Evolutionary conservation across 2,113 vertebrate species (phyloP), one percentile per base, ranked within the genome.

Genomic region (Nothoprocta pentlandii): DNA sequence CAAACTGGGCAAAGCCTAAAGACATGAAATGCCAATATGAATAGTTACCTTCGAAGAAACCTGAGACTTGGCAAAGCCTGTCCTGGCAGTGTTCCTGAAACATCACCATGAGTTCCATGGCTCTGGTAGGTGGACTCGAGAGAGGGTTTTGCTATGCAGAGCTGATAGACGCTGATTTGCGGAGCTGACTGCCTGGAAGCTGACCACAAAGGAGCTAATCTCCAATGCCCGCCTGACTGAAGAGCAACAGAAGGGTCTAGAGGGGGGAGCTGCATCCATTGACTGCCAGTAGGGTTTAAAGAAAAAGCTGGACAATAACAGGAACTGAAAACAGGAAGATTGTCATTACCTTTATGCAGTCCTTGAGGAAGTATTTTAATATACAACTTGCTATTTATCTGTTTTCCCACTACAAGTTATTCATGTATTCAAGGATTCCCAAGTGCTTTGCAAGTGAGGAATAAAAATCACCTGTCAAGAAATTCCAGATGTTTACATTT

Each of bases 401-500:
- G 88, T 46, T 92, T 96, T 94, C 64, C 64, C 47, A 74, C 68
- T 93, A 85, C 49, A 83, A 85, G 13, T 74, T 90, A 56, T 90
- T 83, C 21, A 80, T 1, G 1, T 75, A 67, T 76, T 77, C 42
- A 90, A 89, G 26, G 77, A 90, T 71, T 96, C 85, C 94, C 83
- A 80, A 77, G 73, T 88, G 82, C 34, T 91, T 85, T 85, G 61
- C 51, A 90, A 94, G 73, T 51, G 67, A 92, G 46, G 34, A 80
- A 88, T 93, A 94, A 92, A 94, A 84, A 89, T 93, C 51, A 88
- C 64, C 83, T 62, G 82, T 92, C 80, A 90, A 88, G 61, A 88
- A 96, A 93, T 75, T 93, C 86, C 89, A 87, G 88, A 88, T 93
- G 80, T 90, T 92, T 96, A 63, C 28, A 74, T 91, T 90, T 85